A percentile compares a stretch with the other conserved stretches of the same genome.
phyloP scores from a whole-genome alignment of 2,888 invertebrate species.

The Standfussiana lucernea region DNA sequence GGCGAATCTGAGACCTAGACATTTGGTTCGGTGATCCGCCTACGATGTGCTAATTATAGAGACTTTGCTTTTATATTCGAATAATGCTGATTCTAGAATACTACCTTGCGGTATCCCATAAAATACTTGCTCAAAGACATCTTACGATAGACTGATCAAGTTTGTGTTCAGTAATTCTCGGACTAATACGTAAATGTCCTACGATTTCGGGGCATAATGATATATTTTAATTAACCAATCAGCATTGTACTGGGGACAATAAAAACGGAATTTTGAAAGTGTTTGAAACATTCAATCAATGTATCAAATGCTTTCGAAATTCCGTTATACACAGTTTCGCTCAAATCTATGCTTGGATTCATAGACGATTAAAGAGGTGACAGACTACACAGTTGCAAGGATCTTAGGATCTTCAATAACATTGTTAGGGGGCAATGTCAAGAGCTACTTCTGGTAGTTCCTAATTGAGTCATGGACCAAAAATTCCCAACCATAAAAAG shows the following conservation, averaged over 20 bases:
- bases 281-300: too few species aligned
- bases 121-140: neutral
- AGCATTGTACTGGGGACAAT: neutral
- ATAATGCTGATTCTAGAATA: neutral
- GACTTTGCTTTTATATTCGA: neutral
- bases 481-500: neutral
- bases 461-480: neutral
- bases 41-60: neutral
- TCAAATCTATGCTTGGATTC: too few species aligned
- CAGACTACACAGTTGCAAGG: neutral
- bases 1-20: too few species aligned
- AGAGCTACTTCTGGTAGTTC: neutral
- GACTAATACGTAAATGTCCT: neutral
- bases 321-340: neutral
- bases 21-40: too few species aligned
- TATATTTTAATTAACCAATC: neutral
- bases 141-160: neutral
- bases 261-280: neutral
- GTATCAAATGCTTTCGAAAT: neutral
- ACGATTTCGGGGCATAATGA: neutral
- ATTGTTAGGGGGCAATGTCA: neutral
- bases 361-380: too few species aligned
- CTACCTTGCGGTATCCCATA: conserved; percentile 10
- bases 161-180: neutral
- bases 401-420: neutral